These are phyloP conservation scores for Squalus acanthias DNA, from an alignment of 2,797 vertebrate species.

Conservation along the genomic window DNA sequence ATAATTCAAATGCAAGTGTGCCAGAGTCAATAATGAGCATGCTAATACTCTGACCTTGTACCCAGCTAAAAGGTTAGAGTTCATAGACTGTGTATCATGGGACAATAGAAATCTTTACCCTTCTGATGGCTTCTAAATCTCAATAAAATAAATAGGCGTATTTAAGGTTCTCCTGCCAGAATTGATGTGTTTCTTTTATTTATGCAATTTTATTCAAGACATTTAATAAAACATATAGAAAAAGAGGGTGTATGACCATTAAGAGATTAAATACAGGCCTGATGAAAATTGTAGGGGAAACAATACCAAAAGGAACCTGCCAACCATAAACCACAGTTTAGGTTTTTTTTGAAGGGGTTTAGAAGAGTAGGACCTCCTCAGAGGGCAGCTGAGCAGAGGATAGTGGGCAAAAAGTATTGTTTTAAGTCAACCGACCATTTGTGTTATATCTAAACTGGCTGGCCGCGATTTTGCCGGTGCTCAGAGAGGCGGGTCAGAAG, in stretches of 20 bases:
- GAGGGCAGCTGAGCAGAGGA: no score
- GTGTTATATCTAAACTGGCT: background rate
- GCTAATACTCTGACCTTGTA: conserved; percentile 18
- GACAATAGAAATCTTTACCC: background rate
- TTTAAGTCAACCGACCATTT: background rate
- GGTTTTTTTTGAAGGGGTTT: background rate
- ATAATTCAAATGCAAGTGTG: background rate
- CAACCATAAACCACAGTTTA: background rate
- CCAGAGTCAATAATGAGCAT: conserved; percentile 27
- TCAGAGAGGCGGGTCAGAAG: no score
- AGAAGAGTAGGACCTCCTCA: background rate
- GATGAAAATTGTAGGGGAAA: conserved; percentile 1
- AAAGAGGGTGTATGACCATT: background rate
- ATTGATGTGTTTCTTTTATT: background rate
- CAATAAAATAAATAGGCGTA: background rate
- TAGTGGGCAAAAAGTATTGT: background rate
- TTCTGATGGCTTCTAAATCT: background rate
- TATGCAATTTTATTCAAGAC: background rate
- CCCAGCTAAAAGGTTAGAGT: background rate
- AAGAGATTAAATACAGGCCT: background rate
- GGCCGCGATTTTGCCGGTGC: no score
- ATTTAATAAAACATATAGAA: background rate
- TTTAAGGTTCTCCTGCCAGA: background rate
- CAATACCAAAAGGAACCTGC: background rate
- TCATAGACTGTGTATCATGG: conserved; percentile 8